phyloP scores from a whole-genome alignment of 2,113 vertebrate genomes.

The Melanerpes formicivorus region DNA sequence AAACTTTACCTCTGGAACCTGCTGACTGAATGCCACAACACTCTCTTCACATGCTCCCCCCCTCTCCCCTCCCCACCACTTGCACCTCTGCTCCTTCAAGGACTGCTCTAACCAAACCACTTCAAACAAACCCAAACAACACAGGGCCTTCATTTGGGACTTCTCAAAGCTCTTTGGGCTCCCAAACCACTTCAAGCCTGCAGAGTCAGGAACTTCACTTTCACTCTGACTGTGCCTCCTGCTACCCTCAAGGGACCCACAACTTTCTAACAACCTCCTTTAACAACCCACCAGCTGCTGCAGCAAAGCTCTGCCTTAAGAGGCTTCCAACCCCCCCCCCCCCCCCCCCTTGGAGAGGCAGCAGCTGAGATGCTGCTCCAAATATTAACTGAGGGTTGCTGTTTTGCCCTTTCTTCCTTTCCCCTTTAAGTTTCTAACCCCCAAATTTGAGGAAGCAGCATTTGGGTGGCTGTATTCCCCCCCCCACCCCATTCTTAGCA shows the following conservation, averaged over 20 bases:
- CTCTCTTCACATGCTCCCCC: not conserved
- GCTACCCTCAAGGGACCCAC: constrained; percentile 60
- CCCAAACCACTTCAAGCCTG: constrained; percentile 58
- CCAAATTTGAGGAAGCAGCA: not conserved
- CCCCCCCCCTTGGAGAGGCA: not conserved
- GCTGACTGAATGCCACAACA: not conserved
- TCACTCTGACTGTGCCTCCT: constrained; percentile 55
- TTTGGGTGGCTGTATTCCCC: not conserved
- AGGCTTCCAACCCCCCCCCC: not conserved
- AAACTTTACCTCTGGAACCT: not conserved
- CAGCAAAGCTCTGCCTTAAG: not conserved
- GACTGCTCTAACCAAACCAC: constrained; percentile 50
- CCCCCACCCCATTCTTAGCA: too few species aligned
- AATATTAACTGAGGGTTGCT: not conserved
- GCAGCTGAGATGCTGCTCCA: not conserved
- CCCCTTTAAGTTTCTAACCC: not conserved
- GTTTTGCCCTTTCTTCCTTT: too few species aligned
- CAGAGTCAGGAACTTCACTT: constrained; percentile 61
- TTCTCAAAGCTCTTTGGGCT: constrained; percentile 56
- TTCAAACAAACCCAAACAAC: constrained; percentile 61
- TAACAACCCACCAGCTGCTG: not conserved
- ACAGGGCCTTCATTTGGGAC: constrained; percentile 16
- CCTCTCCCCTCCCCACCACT: not conserved
- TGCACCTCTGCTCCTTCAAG: constrained; percentile 1
- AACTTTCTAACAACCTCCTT: constrained; percentile 57